Base-by-base conservation (phyloP, 1,140 invertebrate genomes). In the Drosophila mauritiana region DNA sequence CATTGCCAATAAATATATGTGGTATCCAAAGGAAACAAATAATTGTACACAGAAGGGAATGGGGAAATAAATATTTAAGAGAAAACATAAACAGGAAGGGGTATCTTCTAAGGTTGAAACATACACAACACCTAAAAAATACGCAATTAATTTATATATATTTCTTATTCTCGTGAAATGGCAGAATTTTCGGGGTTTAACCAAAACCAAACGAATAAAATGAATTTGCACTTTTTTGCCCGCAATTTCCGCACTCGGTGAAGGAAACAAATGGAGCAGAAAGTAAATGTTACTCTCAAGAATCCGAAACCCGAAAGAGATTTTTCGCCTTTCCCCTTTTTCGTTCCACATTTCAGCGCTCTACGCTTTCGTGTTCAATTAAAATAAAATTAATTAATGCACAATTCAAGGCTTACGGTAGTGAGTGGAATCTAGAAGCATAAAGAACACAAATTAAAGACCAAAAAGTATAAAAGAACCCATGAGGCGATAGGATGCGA, bases 341-440 rank as follows among this genome's bases (percentile, higher is more conserved):
- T 8, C 45, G 17, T 67, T 83, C 51, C 36, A 42, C 59, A 48
- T 62, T 53, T 42, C 25, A 49, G 15, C 39, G 39, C 8, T 49
- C 54, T 73, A 34, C 63, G 67, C 55, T 79, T 85, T 86, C 83
- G 83, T 88, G 68, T 88, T 88, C 83, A 88, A 88, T 88, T 88
- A 62, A 88, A 88, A 88, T 89, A 89, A 83, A 88, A 89, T 79
- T 89, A 83, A 88, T 88, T 89, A 80, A 89, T 89, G 76, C 72
- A 80, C 84, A 88, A 80, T 88, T 89, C 63, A 89, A 83, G 67
- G 81, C 83, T 88, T 88, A 88, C 83, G 75, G 80, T 89, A 88
- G 79, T 83, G 74, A 88, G 76, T 73, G 70, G 84, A 83, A 88
- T 88, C 83, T 88, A 88, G 83, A 88, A 88, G 83, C 83, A 88